Evolutionary conservation across 2,888 invertebrate genomes (phyloP), one percentile per base, ranked within the genome.

Genomic region (Notocelia uddmanniana): DNA sequence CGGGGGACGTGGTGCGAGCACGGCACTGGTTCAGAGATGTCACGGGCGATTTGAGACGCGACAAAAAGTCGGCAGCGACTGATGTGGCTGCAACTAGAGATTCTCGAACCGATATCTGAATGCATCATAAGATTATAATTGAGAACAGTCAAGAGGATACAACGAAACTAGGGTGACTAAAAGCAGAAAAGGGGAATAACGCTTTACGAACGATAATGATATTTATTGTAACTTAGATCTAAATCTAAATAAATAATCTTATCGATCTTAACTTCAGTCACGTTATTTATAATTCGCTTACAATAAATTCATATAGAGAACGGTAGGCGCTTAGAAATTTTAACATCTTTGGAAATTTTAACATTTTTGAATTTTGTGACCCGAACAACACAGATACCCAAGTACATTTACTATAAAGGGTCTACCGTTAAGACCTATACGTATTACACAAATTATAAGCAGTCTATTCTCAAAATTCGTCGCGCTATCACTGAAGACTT

Each of bases 31-130:
- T 50, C 18, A 18, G 77, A 80, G 83, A 80, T 83, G 87, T 87
- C 84, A 89, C 85, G 86, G 85, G 73, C 83, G 86, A 88, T 88
- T 89, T 84, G 79, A 81, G 80, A 79, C 72, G 76, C 73, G 78
- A 83, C 83, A 87, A 87, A 86, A 86, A 87, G 77, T 73, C 73
- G 78, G 76, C 79, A 78, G 77, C 77, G 76, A 79, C 77, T 83
- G 81, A 84, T 83, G 82, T 82, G 80, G 80, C 50, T 67, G 58
- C 66, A 59, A 72, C 68, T 21, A 62, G 62, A 71, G 58, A 71
- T 68, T 72, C 72, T 68, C 67, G 72, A 62, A 62, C 34, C 48
- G 34, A 63, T 69, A 55, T 50, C 62, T 26, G 55, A 31, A 15
- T 37, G 66, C 66, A 57, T 41, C 18, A 41, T n/a, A n/a, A n/a